Base-by-base conservation (phyloP, 2,797 vertebrate genomes). In the Hipposideros larvatus region DNA sequence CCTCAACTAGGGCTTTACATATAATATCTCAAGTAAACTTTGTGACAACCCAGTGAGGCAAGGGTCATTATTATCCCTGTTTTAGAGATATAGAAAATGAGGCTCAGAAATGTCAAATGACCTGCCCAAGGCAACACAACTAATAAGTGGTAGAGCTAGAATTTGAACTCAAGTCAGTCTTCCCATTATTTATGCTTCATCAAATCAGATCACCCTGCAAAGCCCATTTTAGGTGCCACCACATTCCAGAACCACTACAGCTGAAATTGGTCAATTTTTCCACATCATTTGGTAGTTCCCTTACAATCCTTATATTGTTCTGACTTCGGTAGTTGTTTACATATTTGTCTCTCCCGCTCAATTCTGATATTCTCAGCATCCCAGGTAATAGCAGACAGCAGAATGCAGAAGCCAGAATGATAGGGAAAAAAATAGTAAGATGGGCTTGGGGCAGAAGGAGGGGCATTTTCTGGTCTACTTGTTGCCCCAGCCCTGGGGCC, bases 71-170 rank as follows among this genome's bases (percentile, higher is more conserved):
- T 82, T 10, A 82, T 46, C 26, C 34, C 48, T 80, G 5, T 92
- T 87, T 94, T 73, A 82, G 8, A 68, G 46, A 68, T 55, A 48
- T 7, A 48, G 68, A 78, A 96, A 90, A 83, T 75, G 21, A 82
- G 19, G 8, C 41, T 68, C 10, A 59, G 43, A 88, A 92, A 83
- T 41, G 5, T 83, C 73, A 66, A 87, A 77, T 57, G 89, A 28
- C 73, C 48, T 85, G 15, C 31, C 46, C 65, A 41, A 79, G 10
- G 43, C 63, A 77, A 88, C 53, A 41, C 14, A 48, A 19, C 14
- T 70, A 74, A 48, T 26, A 80, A 80, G 48, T 19, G 43, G 26
- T 41, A 66, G 79, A 71, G 48, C 24, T 66, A 70, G n/a, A 28
- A 73, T 28, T 11, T 71, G 53, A 92, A 48, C 48, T 43, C 73